phyloP scores from a whole-genome alignment of 2,888 invertebrate genomes.

The Autographa gamma region DNA sequence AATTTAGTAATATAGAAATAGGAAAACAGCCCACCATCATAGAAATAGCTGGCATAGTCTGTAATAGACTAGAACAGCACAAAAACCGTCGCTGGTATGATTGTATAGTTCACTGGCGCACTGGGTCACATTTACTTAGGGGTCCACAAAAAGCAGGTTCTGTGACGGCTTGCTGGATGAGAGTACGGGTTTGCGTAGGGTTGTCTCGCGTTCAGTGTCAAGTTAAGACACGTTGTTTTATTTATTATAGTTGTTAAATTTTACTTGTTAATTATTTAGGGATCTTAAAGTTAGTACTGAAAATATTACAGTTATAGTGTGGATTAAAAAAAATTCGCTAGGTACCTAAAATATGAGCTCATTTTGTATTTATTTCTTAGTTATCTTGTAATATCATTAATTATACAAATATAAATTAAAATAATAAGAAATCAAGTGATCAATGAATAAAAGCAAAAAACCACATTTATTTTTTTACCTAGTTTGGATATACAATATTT shows the following conservation, averaged over 20 bases:
- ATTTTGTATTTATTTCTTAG: too few relatives aligned
- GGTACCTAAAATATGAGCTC: too few relatives aligned
- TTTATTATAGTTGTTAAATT: too few relatives aligned
- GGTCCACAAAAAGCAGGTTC: conserved; percentile 57
- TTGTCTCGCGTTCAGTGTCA: conserved; percentile 22
- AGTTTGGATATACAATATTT: background rate
- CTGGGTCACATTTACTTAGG: conserved; percentile 61
- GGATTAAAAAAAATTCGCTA: too few relatives aligned
- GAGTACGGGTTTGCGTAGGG: conserved; percentile 46
- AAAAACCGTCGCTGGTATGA: conserved; percentile 23
- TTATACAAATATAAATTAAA: too few relatives aligned
- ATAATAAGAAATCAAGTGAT: background rate
- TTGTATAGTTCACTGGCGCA: conserved; percentile 51
- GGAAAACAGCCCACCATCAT: background rate
- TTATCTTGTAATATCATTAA: too few relatives aligned
- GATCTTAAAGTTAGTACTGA: too few relatives aligned
- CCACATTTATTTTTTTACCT: background rate
- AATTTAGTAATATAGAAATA: background rate
- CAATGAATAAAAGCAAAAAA: background rate
- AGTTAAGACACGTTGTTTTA: background rate
- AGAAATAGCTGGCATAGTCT: conserved; percentile 1
- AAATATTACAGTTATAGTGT: too few relatives aligned
- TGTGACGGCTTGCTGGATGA: conserved; percentile 55
- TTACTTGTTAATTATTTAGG: too few relatives aligned
- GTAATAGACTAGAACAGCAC: conserved; percentile 8